Conservation (phyloP, 2,113 vertebrate genomes). For the Petrocephalus zakoni region DNA sequence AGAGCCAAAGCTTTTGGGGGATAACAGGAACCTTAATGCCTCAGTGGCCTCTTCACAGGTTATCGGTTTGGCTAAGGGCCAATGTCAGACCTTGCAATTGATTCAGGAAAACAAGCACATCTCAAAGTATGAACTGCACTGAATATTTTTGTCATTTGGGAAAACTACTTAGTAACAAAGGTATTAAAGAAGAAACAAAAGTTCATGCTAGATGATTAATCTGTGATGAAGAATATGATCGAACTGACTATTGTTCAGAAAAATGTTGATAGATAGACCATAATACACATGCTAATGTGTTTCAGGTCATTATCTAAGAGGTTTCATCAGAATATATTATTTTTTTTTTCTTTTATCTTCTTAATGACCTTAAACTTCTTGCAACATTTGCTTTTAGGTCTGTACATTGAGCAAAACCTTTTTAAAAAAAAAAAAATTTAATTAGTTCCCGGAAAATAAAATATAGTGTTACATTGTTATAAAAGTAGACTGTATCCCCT, state of each 20-base stretch:
- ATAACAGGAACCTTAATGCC: not conserved
- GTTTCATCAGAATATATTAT: not conserved
- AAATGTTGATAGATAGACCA: not conserved
- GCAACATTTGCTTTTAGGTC: not conserved
- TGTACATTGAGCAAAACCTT: not conserved
- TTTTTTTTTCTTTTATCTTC: not conserved
- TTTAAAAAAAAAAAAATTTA: too few relatives aligned
- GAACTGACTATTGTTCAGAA: too few relatives aligned
- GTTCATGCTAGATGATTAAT: not conserved
- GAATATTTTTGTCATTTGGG: not conserved
- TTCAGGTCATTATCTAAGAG: not conserved
- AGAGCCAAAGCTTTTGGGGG: not conserved
- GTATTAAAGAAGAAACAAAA: not conserved
- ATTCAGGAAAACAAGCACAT: not conserved
- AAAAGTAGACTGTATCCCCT: not conserved
- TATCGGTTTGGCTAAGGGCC: not conserved
- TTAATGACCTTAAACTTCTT: not conserved
- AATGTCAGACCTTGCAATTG: not conserved
- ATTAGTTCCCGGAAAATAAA: not conserved
- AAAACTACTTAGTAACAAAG: not conserved
- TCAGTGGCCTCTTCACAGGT: not conserved
- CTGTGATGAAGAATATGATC: not conserved
- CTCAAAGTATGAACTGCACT: not conserved
- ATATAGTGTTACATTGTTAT: not conserved
- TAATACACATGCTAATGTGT: not conserved